phyloP scores from a whole-genome alignment of 2,888 invertebrate genomes.

The Dicranocentrus wangi region DNA sequence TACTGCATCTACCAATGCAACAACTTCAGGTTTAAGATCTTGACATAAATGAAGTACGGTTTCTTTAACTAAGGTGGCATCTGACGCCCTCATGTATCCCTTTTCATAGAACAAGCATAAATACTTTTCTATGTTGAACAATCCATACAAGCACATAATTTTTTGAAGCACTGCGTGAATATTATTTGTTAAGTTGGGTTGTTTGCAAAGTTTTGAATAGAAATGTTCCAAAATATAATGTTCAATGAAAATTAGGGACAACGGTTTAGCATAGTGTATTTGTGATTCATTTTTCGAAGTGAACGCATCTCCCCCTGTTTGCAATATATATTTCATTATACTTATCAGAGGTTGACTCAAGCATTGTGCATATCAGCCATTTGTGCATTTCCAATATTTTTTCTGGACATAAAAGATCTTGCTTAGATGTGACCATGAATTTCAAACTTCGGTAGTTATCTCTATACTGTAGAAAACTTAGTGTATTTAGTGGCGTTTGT shows the following conservation, averaged over 20 bases:
- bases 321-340: conserved; percentile 76
- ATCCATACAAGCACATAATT: conserved; percentile 81
- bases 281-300: conserved; percentile 89
- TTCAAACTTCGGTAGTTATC: conserved; percentile 76
- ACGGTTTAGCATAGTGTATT: conserved; percentile 85
- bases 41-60: conserved; percentile 82
- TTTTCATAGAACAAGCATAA: conserved; percentile 81
- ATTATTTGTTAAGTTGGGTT: conserved; percentile 82
- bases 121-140: conserved; percentile 83
- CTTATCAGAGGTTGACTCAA: conserved; percentile 82
- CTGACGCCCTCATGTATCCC: conserved; percentile 78
- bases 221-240: conserved; percentile 77
- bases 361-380: conserved; percentile 87
- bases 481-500: conserved; percentile 79
- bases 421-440: conserved; percentile 77
- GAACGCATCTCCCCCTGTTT: conserved; percentile 79
- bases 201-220: conserved; percentile 82
- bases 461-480: conserved; percentile 80
- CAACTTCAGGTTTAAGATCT: conserved; percentile 83
- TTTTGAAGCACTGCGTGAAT: conserved; percentile 78
- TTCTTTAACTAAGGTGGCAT: conserved; percentile 80
- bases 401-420: conserved; percentile 78
- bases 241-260: conserved; percentile 84
- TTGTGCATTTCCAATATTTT: conserved; percentile 82
- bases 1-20: conserved; percentile 86